phyloP scores from a whole-genome alignment of 2,113 vertebrate genomes.

The Amphiprion ocellaris region DNA sequence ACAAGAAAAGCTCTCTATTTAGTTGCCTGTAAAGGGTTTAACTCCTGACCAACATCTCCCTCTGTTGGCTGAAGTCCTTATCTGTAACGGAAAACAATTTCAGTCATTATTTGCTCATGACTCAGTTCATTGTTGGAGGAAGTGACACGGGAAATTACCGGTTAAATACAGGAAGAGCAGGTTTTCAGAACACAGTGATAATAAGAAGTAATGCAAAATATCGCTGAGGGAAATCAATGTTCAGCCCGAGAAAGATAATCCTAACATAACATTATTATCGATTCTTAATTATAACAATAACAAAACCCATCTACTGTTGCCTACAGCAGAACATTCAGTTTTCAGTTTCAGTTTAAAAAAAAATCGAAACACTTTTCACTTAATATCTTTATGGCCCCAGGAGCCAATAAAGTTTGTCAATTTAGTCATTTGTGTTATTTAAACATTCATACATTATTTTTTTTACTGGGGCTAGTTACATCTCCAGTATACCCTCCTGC shows the following conservation, averaged over 20 bases:
- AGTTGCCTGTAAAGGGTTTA: background rate
- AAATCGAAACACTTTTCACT: too few species aligned
- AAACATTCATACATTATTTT: too few species aligned
- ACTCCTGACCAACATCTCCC: conserved; percentile 43
- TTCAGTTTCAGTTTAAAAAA: background rate
- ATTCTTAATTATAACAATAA: background rate
- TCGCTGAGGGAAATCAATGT: background rate
- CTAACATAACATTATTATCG: background rate
- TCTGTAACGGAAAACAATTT: conserved; percentile 18
- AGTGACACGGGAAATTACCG: background rate
- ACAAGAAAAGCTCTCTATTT: background rate
- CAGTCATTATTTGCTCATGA: background rate
- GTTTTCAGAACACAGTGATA: background rate
- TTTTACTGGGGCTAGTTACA: too few species aligned
- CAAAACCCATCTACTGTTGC: background rate
- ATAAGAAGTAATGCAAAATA: background rate
- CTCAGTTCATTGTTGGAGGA: background rate
- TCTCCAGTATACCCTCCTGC: too few species aligned
- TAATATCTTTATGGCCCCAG: too few species aligned
- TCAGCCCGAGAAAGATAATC: too few species aligned
- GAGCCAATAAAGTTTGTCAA: too few species aligned
- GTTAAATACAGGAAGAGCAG: background rate
- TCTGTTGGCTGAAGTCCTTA: conserved; percentile 54
- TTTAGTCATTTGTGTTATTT: too few species aligned
- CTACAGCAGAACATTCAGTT: background rate